These are phyloP conservation scores for Stenchaetothrips biformis DNA, from an alignment of 2,888 invertebrate species.

Conservation along the genomic window DNA sequence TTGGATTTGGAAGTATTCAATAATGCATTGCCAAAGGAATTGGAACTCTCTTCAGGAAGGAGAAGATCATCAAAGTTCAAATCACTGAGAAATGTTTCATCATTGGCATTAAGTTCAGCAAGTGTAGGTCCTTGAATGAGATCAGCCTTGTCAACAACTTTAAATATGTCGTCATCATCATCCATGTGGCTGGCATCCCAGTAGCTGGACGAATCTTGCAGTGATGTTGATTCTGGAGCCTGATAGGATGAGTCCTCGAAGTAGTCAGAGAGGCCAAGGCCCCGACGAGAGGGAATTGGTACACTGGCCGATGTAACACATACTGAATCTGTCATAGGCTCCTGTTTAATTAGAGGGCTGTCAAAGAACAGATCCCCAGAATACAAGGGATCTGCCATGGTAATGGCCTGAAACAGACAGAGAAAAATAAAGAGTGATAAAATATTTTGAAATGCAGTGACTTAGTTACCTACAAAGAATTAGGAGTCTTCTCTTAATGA, in stretches of 20 bases:
- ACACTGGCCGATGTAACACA: constrained; percentile 54
- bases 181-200: constrained; percentile 32
- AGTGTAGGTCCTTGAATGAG: constrained; percentile 77
- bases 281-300: constrained; percentile 56
- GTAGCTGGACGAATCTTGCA: constrained; percentile 38
- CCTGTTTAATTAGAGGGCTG: constrained; percentile 59
- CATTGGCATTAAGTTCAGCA: constrained; percentile 79
- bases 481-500: too few species aligned
- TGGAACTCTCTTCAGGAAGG: constrained; percentile 58
- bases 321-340: constrained; percentile 47
- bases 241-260: constrained; percentile 50
- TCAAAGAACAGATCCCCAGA: constrained; percentile 60
- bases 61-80: constrained; percentile 81
- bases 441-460: neutral
- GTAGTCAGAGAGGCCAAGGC: constrained; percentile 42
- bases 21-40: neutral
- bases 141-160: constrained; percentile 83
- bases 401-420: neutral
- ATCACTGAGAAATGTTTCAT: constrained; percentile 64
- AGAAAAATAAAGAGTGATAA: neutral
- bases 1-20: constrained; percentile 4
- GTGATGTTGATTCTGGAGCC: constrained; percentile 38
- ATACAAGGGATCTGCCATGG: constrained; percentile 58
- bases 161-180: constrained; percentile 84
- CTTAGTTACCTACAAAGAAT: too few species aligned